Conservation (phyloP, 2,113 vertebrate genomes). For the Triplophysa rosa region DNA sequence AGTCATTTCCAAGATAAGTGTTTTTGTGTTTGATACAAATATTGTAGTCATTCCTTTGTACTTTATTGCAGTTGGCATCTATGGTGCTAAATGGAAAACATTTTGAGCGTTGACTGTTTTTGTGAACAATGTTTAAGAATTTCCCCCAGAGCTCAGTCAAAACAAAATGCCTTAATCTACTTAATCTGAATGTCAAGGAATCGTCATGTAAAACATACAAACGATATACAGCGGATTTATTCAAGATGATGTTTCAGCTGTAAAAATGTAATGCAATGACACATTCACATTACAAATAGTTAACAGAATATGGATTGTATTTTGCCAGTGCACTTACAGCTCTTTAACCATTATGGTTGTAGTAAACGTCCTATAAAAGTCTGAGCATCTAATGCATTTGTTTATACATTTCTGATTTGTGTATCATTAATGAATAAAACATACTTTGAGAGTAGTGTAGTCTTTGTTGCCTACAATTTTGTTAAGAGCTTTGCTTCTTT, state of each 20-base stretch:
- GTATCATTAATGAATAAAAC: constrained; percentile 47
- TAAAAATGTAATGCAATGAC: not conserved
- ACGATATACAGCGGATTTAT: not conserved
- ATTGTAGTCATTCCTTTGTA: not conserved
- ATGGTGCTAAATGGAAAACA: not conserved
- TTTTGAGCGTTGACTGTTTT: not conserved
- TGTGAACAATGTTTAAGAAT: not conserved
- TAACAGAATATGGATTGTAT: too few relatives aligned
- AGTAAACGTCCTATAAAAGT: not conserved
- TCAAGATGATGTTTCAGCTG: not conserved
- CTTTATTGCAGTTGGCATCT: not conserved
- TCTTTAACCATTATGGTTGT: not conserved
- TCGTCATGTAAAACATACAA: not conserved
- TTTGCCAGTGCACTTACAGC: too few relatives aligned
- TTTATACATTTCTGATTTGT: constrained; percentile 22
- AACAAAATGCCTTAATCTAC: not conserved
- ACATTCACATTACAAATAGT: too few relatives aligned
- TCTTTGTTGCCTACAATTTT: not conserved
- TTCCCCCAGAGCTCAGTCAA: not conserved
- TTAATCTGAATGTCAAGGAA: not conserved
- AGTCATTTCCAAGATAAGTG: not conserved
- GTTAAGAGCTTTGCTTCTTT: not conserved
- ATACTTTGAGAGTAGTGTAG: not conserved
- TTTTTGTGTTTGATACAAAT: not conserved
- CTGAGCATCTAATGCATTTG: constrained; percentile 29